phyloP scores from a whole-genome alignment of 2,888 invertebrate genomes.

The Diarsia rubi region DNA sequence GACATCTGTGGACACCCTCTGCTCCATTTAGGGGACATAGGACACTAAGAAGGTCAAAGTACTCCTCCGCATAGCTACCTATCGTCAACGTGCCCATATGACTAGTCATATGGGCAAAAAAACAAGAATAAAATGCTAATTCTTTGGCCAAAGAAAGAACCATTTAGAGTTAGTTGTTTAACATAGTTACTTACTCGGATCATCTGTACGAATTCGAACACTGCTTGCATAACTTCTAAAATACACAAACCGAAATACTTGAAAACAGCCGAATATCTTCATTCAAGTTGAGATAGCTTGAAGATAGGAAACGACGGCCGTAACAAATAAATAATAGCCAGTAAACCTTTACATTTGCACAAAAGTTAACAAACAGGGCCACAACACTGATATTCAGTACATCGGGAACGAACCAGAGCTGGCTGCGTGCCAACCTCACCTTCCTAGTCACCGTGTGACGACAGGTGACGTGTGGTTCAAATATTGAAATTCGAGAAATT shows the following conservation, averaged over 20 bases:
- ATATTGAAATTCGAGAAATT: conserved; percentile 54
- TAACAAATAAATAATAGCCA: conserved; percentile 36
- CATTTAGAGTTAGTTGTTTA: too few relatives aligned
- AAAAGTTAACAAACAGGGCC: conserved; percentile 51
- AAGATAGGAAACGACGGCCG: conserved; percentile 4
- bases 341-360: conserved; percentile 29
- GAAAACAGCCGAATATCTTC: background rate
- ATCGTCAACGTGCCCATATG: too few relatives aligned
- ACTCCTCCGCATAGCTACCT: too few relatives aligned
- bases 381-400: conserved; percentile 42
- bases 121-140: too few relatives aligned
- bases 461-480: conserved; percentile 29
- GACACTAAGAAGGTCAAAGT: too few relatives aligned
- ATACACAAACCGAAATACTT: background rate
- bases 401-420: conserved; percentile 34
- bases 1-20: too few relatives aligned
- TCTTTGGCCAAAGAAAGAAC: too few relatives aligned
- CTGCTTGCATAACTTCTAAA: background rate
- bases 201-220: background rate
- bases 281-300: background rate
- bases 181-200: background rate
- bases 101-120: too few relatives aligned
- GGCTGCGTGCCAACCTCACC: conserved; percentile 57
- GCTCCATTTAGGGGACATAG: too few relatives aligned
- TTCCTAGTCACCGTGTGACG: conserved; percentile 21